Base-by-base conservation (phyloP, 2,797 vertebrate genomes). In the Pelobates cultripes region DNA sequence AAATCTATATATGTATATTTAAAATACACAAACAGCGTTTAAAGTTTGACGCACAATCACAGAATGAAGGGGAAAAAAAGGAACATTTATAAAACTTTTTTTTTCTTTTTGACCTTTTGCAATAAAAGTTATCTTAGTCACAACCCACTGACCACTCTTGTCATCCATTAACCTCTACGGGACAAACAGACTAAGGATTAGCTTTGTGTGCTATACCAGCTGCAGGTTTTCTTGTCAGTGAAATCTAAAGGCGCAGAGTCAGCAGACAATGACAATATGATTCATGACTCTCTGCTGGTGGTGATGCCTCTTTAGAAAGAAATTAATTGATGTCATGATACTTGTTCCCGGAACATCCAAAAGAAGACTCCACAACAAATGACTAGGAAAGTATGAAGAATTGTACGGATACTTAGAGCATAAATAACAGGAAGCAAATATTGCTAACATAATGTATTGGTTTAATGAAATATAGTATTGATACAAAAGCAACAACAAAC, bases 261-360 rank as follows among this genome's bases (percentile, higher is more conserved):
- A 86, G 84, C 84, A 85, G 82, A 76, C 70, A 82, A 47, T 86
- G 84, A 84, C 85, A 86, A 71, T 55, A 71, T 85, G 84, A 87
- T 86, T 53, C 85, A 85, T 82, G 80, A 70, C 71, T 53, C 79
- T 80, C 81, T 79, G 74, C 71, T 80, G 81, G 79, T 81, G 84
- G 85, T 82, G 80, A 82, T 84, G 79, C 79, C 81, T 86, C 85
- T 80, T 83, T 77, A 83, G 79, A 57, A 77, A 78, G 74, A 82
- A 80, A 79, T 84, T 85, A 86, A 85, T 84, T 73, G 81, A 85
- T 78, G 79, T 83, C 85, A 57, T 70, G 61, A 76, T 70, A 84
- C 53, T 76, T 61, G 71, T 80, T 86, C 81, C 79, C 28, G 70
- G 70, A 67, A 80, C 75, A 75, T 70, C 61, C 45, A 63, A 80